A percentile compares a stretch with the other conserved stretches of the same genome.
Conservation (phyloP, 2,113 vertebrate species). For the Antennarius striatus region DNA sequence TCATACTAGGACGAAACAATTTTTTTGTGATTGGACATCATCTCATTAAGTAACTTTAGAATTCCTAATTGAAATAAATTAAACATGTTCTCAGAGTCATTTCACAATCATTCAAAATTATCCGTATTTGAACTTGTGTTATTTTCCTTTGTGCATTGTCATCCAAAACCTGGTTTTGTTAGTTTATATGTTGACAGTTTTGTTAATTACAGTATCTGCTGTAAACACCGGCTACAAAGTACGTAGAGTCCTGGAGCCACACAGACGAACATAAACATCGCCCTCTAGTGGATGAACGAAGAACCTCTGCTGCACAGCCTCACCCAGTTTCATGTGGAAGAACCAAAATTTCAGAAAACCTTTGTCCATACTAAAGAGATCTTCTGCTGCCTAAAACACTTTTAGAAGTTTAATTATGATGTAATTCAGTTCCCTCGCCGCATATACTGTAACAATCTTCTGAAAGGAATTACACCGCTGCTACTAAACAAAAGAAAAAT, state of each 20-base stretch:
- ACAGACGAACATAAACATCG: conserved; percentile 29
- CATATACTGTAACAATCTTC: neutral
- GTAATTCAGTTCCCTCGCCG: neutral
- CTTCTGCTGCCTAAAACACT: neutral
- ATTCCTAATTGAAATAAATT: neutral
- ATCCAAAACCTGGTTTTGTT: neutral
- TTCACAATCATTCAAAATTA: no score
- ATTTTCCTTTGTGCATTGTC: neutral
- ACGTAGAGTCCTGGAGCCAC: rapidly evolving
- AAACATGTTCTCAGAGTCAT: no score
- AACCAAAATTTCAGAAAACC: neutral
- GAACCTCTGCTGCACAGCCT: neutral
- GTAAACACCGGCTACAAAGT: neutral
- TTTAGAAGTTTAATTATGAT: neutral
- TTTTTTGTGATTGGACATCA: no score
- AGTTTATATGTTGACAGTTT: neutral
- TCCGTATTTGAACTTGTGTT: neutral
- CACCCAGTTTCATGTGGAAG: neutral
- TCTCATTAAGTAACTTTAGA: neutral
- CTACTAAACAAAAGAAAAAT: no score
- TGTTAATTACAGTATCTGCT: neutral
- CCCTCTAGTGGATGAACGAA: conserved; percentile 50
- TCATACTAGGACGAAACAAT: no score
- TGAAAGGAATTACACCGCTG: neutral
- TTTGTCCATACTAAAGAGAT: neutral